These are phyloP conservation scores for Lophura nycthemera DNA, from an alignment of 2,113 vertebrate species.

Conservation along the genomic window DNA sequence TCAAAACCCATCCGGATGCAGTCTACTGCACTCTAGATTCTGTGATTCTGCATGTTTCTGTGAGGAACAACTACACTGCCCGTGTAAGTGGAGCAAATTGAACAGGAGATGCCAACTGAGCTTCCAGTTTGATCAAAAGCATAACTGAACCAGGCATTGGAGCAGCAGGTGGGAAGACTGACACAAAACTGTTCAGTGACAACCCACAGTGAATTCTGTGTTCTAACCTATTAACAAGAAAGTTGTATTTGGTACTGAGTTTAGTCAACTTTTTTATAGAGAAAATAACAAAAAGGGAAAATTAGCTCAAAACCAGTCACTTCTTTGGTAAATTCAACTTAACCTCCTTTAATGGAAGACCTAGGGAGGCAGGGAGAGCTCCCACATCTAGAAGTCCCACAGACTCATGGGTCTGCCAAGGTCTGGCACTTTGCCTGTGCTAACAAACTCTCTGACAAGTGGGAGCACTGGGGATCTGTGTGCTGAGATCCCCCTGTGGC, in stretches of 20 bases:
- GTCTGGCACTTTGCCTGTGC: slow-evolving; percentile 49
- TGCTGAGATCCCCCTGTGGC: slow-evolving; percentile 53
- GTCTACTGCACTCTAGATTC: not conserved
- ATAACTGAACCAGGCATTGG: not conserved
- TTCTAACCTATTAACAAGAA: not conserved
- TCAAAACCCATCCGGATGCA: no score
- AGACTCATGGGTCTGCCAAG: slow-evolving; percentile 39
- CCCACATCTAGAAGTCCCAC: slow-evolving; percentile 34
- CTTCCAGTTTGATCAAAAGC: not conserved
- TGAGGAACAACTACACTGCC: not conserved
- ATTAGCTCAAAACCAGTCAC: slow-evolving; percentile 10
- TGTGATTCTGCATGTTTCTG: not conserved
- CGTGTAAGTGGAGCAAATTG: rapidly evolving
- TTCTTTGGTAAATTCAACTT: slow-evolving; percentile 43
- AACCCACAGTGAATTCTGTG: slow-evolving; percentile 36
- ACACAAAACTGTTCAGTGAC: not conserved
- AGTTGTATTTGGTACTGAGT: slow-evolving; percentile 24
- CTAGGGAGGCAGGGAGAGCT: slow-evolving; percentile 38
- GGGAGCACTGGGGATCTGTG: not conserved
- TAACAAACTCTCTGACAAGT: slow-evolving; percentile 60
- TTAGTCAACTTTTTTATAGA: slow-evolving; percentile 50
- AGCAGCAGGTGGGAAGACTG: slow-evolving; percentile 11
- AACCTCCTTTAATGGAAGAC: slow-evolving; percentile 49
- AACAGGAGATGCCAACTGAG: not conserved
- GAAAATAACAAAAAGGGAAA: slow-evolving; percentile 44